phyloP scores from a whole-genome alignment of 35 echinoderm and acorn worm genomes.

The Eucidaris tribuloides region DNA sequence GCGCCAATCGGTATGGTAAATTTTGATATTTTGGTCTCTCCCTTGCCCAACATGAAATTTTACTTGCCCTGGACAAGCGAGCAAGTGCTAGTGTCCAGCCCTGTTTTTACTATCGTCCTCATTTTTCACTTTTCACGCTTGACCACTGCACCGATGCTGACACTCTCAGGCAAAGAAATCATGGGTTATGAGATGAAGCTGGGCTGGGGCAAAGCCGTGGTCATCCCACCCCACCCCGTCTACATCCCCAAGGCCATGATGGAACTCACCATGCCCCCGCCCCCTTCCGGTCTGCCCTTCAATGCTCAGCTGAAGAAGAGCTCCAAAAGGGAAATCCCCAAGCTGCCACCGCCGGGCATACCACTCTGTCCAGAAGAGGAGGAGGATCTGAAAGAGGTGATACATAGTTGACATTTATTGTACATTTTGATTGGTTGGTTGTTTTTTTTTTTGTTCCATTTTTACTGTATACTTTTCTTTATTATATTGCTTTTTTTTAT shows the following conservation, averaged over 20 bases:
- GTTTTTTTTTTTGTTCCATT: no score
- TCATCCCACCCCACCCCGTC: slow-evolving; percentile 90
- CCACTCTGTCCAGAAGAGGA: slow-evolving; percentile 45
- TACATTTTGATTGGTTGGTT: no score
- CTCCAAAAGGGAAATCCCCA: slow-evolving; percentile 52
- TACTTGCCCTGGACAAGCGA: no score
- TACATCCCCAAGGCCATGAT: slow-evolving; percentile 95
- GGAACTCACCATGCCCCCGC: slow-evolving; percentile 89
- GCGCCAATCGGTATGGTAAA: no score
- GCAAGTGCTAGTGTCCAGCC: no score
- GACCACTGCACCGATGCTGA: neutral
- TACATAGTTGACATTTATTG: no score
- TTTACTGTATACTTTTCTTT: no score
- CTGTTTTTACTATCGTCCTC: no score
- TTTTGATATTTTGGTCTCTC: no score
- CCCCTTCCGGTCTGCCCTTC: slow-evolving; percentile 97
- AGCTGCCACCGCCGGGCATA: slow-evolving; percentile 36
- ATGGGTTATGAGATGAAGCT: slow-evolving; percentile 98
- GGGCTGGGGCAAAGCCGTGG: slow-evolving; percentile 93
- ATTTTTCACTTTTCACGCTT: no score
- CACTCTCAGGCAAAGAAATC: slow-evolving; percentile 83
- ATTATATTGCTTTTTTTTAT: no score
- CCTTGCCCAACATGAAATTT: no score
- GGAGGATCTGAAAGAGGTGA: slow-evolving; percentile 57
- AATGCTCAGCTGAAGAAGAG: slow-evolving; percentile 72